These are phyloP conservation scores for Reticulitermes speratus DNA, from an alignment of 1,140 invertebrate species.

Conservation along the genomic window DNA sequence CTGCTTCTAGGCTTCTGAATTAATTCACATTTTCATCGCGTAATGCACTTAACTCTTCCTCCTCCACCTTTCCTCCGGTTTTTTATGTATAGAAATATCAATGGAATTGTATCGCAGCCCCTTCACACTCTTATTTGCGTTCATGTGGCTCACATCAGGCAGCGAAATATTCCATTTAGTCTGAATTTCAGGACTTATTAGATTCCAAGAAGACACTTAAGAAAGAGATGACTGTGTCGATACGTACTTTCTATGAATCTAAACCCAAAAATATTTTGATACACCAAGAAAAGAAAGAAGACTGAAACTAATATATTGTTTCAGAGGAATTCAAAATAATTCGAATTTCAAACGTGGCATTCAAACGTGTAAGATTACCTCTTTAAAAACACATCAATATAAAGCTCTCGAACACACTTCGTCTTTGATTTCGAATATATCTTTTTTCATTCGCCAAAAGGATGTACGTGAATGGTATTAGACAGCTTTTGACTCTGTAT, in stretches of 20 bases:
- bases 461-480: no score
- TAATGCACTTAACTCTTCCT: background rate
- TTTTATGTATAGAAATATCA: background rate
- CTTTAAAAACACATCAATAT: no score
- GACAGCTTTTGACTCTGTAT: no score
- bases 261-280: background rate
- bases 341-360: background rate
- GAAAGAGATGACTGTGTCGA: background rate
- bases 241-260: background rate
- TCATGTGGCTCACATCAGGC: background rate
- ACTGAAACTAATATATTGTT: background rate
- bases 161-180: background rate
- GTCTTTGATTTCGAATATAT: no score
- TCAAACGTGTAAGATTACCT: no score
- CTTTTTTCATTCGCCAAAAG: no score
- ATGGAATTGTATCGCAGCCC: background rate
- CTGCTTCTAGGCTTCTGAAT: background rate
- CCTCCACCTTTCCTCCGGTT: background rate
- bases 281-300: background rate
- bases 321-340: background rate
- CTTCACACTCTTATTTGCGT: background rate
- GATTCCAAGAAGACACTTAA: background rate
- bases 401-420: no score
- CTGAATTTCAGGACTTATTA: background rate
- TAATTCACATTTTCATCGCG: constrained; percentile 1